Evolutionary conservation across 37 sponge, comb jelly and placozoan species (phyloP).

Genomic region (Crambe crambe): DNA sequence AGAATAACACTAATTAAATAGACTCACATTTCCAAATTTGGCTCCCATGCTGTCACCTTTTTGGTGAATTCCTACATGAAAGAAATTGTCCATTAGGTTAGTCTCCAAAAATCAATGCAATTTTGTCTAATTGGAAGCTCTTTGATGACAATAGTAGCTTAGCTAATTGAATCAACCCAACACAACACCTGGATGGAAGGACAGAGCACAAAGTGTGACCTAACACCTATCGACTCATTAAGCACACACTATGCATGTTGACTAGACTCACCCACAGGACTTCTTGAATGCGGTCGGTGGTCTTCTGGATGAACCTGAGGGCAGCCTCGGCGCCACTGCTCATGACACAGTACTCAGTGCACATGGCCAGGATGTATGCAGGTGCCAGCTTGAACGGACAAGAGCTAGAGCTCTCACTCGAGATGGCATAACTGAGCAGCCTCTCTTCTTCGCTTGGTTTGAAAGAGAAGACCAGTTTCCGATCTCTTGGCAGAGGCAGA

Average conservation of each 20-base stretch:
- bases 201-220: no score
- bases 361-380: slow-evolving; percentile 57
- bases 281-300: slow-evolving; percentile 38
- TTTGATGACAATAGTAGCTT: no score
- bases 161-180: no score
- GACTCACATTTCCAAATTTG: slow-evolving; percentile 51
- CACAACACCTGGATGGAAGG: no score
- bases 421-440: slow-evolving; percentile 24
- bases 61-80: slow-evolving; percentile 28
- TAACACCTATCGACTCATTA: no score
- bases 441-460: slow-evolving; percentile 22
- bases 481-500: slow-evolving; percentile 12
- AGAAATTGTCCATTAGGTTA: not conserved
- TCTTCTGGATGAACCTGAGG: slow-evolving; percentile 37
- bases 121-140: no score
- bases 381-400: slow-evolving; percentile 51
- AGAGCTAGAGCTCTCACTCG: not conserved
- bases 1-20: not conserved
- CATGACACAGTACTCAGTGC: slow-evolving; percentile 49
- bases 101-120: no score
- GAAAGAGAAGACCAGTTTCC: slow-evolving; percentile 41
- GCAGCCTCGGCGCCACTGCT: slow-evolving; percentile 14
- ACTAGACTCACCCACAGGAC: slow-evolving; percentile 60
- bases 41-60: slow-evolving; percentile 49
- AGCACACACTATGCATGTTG: no score